Conservation (phyloP, 2,888 invertebrate genomes). For the Athalia circularis region DNA sequence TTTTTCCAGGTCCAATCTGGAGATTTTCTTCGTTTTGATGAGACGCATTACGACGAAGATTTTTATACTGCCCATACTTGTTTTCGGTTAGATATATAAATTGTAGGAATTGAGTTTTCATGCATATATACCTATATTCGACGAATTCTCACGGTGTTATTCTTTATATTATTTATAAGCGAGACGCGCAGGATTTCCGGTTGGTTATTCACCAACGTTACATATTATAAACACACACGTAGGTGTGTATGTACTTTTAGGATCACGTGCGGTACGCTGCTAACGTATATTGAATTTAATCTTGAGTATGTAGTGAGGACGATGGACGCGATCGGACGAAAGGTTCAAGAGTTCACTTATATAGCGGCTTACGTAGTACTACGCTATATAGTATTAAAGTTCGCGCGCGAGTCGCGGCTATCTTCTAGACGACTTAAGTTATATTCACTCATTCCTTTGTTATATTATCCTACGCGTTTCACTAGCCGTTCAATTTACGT, state of each 20-base stretch:
- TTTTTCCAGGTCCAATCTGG: too few species aligned
- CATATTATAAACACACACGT: background rate
- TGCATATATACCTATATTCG: background rate
- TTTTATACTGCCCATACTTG: too few species aligned
- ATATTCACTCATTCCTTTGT: slow-evolving; percentile 25
- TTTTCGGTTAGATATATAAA: too few species aligned
- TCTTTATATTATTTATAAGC: too few species aligned
- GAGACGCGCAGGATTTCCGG: background rate
- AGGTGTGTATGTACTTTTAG: too few species aligned
- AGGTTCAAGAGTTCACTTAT: slow-evolving; percentile 43
- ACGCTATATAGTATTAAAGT: slow-evolving; percentile 5
- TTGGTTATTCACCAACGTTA: background rate
- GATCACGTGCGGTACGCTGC: slow-evolving; percentile 1
- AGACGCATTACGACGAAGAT: too few species aligned
- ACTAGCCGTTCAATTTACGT: background rate
- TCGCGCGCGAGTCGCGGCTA: slow-evolving; percentile 15
- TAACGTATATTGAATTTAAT: slow-evolving; percentile 34
- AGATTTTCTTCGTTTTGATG: background rate
- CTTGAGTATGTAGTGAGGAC: slow-evolving; percentile 14
- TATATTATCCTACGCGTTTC: slow-evolving; percentile 39
- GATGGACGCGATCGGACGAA: slow-evolving; percentile 41
- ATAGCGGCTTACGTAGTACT: background rate
- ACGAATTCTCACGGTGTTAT: background rate
- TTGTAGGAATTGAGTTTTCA: background rate
- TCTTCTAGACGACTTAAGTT: slow-evolving; percentile 18